A percentile compares a stretch with the other conserved stretches of the same genome.
These are phyloP conservation scores for Melanotaenia maccullochi DNA, from an alignment of 2,797 vertebrate species.

Conservation along the genomic window DNA sequence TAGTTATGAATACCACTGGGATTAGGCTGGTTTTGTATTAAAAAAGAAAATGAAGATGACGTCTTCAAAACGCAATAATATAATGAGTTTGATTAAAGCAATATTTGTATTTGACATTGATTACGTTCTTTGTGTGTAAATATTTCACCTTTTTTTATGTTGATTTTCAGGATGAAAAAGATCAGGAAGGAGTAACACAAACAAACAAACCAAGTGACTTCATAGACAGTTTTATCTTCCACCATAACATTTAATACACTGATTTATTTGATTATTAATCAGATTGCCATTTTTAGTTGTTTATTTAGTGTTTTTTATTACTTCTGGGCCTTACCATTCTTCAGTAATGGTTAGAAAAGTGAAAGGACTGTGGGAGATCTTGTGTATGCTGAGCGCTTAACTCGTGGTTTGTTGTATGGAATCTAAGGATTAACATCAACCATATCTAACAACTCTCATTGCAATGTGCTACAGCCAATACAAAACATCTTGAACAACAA, in stretches of 20 bases:
- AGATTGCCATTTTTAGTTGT: not conserved
- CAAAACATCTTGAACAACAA: not conserved
- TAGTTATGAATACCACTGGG: slow-evolving; percentile 9
- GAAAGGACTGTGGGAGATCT: too few relatives aligned
- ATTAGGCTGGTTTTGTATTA: not conserved
- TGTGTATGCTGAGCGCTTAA: too few relatives aligned
- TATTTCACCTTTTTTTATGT: not conserved
- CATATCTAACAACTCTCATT: not conserved
- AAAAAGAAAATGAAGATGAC: slow-evolving; percentile 8
- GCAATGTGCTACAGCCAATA: not conserved
- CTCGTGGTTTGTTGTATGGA: too few relatives aligned
- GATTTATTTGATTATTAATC: not conserved
- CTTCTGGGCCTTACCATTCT: not conserved
- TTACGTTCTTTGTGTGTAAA: not conserved
- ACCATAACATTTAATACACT: not conserved
- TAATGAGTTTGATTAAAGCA: not conserved
- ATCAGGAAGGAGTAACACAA: not conserved
- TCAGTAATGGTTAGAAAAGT: too few relatives aligned
- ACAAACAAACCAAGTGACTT: not conserved
- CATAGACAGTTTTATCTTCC: not conserved
- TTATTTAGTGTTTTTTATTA: not conserved
- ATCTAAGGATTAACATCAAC: not conserved
- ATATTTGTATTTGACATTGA: not conserved
- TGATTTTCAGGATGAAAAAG: not conserved
- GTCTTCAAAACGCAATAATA: not conserved